Conservation (phyloP, 1,140 invertebrate genomes). For the Metaphire vulgaris region DNA sequence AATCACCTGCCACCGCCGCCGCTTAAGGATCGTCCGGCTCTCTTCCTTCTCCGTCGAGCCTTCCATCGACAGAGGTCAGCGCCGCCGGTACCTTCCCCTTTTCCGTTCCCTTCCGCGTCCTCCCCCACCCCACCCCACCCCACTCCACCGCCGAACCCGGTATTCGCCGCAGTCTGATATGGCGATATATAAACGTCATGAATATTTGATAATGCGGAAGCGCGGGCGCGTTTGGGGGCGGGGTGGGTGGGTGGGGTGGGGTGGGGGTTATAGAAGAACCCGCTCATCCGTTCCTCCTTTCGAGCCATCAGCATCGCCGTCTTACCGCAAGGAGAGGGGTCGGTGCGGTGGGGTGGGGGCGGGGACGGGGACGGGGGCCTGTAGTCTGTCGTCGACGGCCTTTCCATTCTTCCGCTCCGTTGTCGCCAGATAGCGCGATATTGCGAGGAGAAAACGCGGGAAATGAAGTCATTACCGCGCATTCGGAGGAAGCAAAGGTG, state of each 20-base stretch:
- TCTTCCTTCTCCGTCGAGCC: neutral
- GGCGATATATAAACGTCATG: neutral
- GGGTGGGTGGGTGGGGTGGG: too few species aligned
- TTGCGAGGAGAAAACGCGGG: neutral
- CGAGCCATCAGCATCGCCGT: too few species aligned
- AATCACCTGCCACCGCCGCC: neutral
- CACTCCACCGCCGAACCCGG: neutral
- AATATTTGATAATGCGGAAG: neutral
- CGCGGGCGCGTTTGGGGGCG: neutral
- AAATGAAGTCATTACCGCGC: constrained; percentile 1
- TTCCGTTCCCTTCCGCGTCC: neutral
- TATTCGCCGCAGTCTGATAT: too few species aligned
- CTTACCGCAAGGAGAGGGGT: too few species aligned
- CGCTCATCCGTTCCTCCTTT: neutral
- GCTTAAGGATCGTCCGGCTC: neutral
- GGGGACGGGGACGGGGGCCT: too few species aligned
- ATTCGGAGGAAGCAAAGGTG: too few species aligned
- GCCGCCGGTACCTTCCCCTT: too few species aligned
- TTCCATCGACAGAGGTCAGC: too few species aligned
- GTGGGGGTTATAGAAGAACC: too few species aligned
- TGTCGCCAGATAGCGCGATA: neutral
- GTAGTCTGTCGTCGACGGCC: too few species aligned
- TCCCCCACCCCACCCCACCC: neutral
- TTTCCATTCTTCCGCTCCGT: neutral
- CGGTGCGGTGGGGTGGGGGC: too few species aligned